These are phyloP conservation scores for Hedya salicella DNA, from an alignment of 2,888 invertebrate species.

Conservation along the genomic window DNA sequence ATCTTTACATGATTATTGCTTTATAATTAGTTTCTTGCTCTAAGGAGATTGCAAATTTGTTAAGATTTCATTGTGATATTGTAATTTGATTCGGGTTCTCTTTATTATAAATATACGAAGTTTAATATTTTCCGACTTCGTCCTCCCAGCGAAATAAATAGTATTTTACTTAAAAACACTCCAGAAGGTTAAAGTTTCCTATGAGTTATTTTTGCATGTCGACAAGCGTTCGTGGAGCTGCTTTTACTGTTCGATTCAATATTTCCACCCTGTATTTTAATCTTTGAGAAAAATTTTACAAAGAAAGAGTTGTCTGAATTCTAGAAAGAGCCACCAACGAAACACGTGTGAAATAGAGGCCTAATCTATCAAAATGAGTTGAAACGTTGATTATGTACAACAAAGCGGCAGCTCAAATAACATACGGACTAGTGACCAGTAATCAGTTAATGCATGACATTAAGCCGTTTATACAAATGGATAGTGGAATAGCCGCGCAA, in stretches of 20 bases:
- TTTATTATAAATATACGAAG: background rate
- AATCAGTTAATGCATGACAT: constrained; percentile 14
- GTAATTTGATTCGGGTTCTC: background rate
- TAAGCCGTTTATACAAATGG: background rate
- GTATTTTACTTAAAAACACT: too few species aligned
- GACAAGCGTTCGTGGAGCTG: too few species aligned
- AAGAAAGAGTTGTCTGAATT: too few species aligned
- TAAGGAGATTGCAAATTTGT: background rate
- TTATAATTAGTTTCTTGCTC: background rate
- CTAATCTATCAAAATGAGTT: background rate
- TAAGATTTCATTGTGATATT: background rate
- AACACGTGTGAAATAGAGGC: too few species aligned
- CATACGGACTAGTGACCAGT: background rate
- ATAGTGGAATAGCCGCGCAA: background rate
- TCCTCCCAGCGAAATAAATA: too few species aligned
- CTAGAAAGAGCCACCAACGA: too few species aligned
- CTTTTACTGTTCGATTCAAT: too few species aligned
- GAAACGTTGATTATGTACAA: background rate
- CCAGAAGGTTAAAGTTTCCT: too few species aligned
- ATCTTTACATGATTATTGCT: background rate
- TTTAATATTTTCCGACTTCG: too few species aligned
- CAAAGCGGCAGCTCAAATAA: background rate
- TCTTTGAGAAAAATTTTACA: too few species aligned
- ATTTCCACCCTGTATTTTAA: too few species aligned
- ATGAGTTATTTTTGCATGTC: too few species aligned